Conservation (phyloP, 2,888 invertebrate species). For the Caenorhabditis drosophilae region DNA sequence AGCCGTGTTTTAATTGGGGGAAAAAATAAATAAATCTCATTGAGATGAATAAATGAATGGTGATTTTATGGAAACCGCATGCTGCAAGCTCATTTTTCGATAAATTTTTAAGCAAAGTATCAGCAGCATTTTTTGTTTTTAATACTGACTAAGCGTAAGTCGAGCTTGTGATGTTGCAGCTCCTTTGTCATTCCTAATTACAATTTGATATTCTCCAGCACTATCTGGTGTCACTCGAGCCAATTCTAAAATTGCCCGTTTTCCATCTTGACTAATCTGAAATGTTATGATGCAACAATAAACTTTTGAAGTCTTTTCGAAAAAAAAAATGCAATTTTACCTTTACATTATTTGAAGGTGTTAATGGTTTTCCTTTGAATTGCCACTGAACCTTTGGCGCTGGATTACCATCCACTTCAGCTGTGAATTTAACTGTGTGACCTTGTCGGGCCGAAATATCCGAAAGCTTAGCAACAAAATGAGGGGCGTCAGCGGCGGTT, state of each 20-base stretch:
- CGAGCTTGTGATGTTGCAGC: conserved; percentile 65
- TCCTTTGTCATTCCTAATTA: conserved; percentile 63
- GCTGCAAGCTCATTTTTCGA: too few relatives aligned
- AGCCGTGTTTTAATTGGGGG: too few relatives aligned
- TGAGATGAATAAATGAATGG: too few relatives aligned
- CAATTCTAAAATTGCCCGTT: conserved; percentile 62
- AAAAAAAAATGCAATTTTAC: conserved; percentile 13
- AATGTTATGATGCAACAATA: too few relatives aligned
- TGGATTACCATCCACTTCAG: conserved; percentile 65
- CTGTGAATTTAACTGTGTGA: conserved; percentile 64
- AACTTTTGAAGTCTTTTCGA: neutral
- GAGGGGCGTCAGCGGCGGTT: conserved; percentile 56
- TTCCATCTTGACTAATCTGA: conserved; percentile 61
- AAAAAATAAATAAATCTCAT: too few relatives aligned
- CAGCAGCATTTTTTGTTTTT: neutral
- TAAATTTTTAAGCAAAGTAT: neutral
- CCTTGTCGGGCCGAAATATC: conserved; percentile 63
- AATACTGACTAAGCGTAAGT: conserved; percentile 57
- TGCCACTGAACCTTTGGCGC: conserved; percentile 64
- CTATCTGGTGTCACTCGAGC: conserved; percentile 58
- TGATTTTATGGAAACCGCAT: too few relatives aligned
- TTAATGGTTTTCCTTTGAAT: conserved; percentile 61
- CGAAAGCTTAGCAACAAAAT: conserved; percentile 60
- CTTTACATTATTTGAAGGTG: conserved; percentile 48
- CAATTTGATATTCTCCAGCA: conserved; percentile 63